Conservation (phyloP, 2,113 vertebrate species). For the Strigops habroptila region DNA sequence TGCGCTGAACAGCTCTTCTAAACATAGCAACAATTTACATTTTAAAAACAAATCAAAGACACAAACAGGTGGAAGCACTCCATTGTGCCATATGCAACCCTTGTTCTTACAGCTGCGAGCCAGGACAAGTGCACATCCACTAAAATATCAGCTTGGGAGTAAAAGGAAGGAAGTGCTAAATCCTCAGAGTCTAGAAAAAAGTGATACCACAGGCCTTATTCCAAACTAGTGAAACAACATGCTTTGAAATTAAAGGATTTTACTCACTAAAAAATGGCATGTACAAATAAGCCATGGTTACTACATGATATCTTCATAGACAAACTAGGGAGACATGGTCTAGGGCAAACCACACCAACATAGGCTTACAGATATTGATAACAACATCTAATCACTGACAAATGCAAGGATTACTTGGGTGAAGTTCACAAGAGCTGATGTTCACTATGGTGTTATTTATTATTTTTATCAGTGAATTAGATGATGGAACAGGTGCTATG, state of each 20-base stretch:
- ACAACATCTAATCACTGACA: neutral
- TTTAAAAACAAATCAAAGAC: constrained; percentile 37
- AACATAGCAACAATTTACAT: constrained; percentile 44
- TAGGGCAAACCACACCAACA: neutral
- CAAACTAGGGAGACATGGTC: neutral
- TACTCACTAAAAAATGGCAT: neutral
- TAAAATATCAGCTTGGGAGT: neutral
- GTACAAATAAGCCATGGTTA: neutral
- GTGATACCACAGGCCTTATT: neutral
- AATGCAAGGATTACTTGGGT: neutral
- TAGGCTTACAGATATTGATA: neutral
- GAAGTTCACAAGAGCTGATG: neutral
- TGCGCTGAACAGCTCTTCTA: neutral
- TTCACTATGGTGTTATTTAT: neutral
- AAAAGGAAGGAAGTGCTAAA: neutral
- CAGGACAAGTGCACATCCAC: neutral
- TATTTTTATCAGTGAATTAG: neutral
- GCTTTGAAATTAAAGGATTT: neutral
- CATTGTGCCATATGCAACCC: neutral
- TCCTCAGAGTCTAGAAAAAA: neutral
- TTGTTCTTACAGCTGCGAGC: neutral
- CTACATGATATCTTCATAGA: neutral
- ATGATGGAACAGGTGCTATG: neutral
- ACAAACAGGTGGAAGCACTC: constrained; percentile 35
- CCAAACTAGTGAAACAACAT: neutral